These are phyloP conservation scores for Anguilla marmorata DNA, from an alignment of 2,797 vertebrate species.

Conservation along the genomic window DNA sequence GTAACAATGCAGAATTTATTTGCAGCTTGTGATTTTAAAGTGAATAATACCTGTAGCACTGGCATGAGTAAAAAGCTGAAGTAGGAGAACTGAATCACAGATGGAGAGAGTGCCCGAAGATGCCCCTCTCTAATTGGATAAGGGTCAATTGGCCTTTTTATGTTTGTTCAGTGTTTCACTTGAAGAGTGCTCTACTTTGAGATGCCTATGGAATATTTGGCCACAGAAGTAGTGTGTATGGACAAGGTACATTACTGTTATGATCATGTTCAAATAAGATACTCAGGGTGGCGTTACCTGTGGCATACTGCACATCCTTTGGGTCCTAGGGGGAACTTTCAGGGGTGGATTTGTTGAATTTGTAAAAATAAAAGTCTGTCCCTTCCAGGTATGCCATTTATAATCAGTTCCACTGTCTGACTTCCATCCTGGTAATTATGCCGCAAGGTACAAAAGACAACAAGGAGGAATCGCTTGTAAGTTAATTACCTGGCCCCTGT, in stretches of 20 bases:
- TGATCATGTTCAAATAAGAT: background rate
- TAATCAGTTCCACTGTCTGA: background rate
- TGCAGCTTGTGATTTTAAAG: background rate
- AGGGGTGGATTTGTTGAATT: background rate
- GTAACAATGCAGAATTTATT: background rate
- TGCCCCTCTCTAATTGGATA: background rate
- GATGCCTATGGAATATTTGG: background rate
- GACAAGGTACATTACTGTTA: background rate
- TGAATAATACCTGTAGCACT: background rate
- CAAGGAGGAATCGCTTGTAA: conserved; percentile 11
- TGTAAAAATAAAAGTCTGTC: background rate
- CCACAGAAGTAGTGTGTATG: background rate
- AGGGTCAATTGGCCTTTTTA: background rate
- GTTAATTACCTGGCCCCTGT: conserved; percentile 1
- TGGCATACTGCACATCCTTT: background rate
- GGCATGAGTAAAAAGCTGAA: background rate
- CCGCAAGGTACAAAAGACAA: conserved; percentile 3
- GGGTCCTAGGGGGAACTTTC: background rate
- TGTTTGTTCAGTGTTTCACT: background rate
- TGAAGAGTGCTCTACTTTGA: background rate
- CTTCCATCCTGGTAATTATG: conserved; percentile 7
- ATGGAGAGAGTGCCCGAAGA: background rate
- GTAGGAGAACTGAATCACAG: background rate
- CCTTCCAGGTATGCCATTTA: background rate
- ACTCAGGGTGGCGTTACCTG: background rate